Evolutionary conservation across 2,113 vertebrate genomes (phyloP).

Genomic region (Percopsis transmontana): DNA sequence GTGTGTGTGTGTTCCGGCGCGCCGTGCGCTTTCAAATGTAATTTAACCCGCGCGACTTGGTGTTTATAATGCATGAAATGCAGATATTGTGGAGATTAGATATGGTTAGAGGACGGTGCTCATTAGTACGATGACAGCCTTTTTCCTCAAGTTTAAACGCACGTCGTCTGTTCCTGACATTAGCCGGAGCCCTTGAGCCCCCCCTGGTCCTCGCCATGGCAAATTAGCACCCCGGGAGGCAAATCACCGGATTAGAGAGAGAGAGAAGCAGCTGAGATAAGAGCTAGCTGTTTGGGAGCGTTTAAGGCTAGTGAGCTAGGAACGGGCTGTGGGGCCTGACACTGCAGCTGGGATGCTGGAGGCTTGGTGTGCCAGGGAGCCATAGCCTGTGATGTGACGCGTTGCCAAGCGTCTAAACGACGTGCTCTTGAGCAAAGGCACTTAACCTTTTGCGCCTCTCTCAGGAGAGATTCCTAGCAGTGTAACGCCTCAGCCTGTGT

Average conservation of each 20-base stretch:
- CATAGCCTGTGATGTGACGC: no score
- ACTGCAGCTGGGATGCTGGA: conserved; percentile 20
- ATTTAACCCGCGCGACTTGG: no score
- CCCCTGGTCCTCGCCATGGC: conserved; percentile 55
- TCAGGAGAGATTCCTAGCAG: no score
- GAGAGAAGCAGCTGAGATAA: conserved; percentile 45
- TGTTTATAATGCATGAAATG: background rate
- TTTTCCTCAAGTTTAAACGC: background rate
- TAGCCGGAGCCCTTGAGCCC: conserved; percentile 35
- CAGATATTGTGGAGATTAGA: background rate
- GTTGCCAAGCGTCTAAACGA: background rate
- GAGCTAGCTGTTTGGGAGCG: conserved; percentile 51
- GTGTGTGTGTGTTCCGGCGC: no score
- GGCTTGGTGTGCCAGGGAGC: no score
- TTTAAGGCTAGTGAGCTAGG: conserved; percentile 36
- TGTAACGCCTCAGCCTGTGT: no score
- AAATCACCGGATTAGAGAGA: conserved; percentile 49
- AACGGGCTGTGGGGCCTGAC: conserved; percentile 23
- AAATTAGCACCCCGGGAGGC: conserved; percentile 62
- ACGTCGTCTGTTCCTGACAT: conserved; percentile 23
- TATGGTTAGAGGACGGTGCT: conserved; percentile 2
- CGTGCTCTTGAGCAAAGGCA: background rate
- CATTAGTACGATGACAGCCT: no score
- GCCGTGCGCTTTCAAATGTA: no score
- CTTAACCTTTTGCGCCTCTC: background rate